These are phyloP conservation scores for Scomberomorus guttatus DNA, from an alignment of 2,797 vertebrate species.

Conservation along the genomic window DNA sequence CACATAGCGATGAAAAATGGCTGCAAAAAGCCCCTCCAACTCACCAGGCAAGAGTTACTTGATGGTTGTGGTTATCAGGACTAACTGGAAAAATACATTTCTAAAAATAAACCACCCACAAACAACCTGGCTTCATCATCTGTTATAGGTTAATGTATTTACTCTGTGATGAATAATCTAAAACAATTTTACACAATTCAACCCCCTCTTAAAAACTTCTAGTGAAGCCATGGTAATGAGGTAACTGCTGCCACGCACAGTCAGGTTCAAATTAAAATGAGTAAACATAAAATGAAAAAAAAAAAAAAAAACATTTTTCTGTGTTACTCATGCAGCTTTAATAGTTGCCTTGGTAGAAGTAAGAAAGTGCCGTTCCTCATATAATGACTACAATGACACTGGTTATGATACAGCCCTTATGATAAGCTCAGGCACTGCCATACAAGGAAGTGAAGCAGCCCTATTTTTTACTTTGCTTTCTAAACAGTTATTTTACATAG, in stretches of 20 bases:
- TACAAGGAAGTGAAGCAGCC: conserved; percentile 40
- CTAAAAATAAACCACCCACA: conserved; percentile 25
- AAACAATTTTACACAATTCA: conserved; percentile 1
- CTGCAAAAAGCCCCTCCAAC: not conserved
- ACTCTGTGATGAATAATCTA: conserved; percentile 17
- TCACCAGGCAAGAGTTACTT: not conserved
- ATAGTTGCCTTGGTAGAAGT: conserved; percentile 4
- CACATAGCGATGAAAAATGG: conserved; percentile 14
- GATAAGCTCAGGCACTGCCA: conserved; percentile 31
- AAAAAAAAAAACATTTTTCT: conserved; percentile 2
- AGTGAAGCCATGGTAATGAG: not conserved
- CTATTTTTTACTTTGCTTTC: conserved; percentile 29
- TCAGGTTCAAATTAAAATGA: conserved; percentile 9
- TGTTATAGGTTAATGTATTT: conserved; percentile 27
- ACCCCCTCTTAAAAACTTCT: not conserved
- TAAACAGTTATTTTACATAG: conserved; percentile 24
- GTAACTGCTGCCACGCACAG: not conserved
- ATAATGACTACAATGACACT: conserved; percentile 27
- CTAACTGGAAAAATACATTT: conserved; percentile 32
- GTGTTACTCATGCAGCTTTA: not conserved
- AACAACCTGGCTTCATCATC: conserved; percentile 24
- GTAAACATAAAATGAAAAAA: not conserved
- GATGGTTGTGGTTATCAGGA: conserved; percentile 43
- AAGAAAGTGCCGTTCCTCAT: conserved; percentile 20
- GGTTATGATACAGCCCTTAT: conserved; percentile 25